Conservation (phyloP, 2,888 invertebrate genomes). For the Nomada goodeniana region DNA sequence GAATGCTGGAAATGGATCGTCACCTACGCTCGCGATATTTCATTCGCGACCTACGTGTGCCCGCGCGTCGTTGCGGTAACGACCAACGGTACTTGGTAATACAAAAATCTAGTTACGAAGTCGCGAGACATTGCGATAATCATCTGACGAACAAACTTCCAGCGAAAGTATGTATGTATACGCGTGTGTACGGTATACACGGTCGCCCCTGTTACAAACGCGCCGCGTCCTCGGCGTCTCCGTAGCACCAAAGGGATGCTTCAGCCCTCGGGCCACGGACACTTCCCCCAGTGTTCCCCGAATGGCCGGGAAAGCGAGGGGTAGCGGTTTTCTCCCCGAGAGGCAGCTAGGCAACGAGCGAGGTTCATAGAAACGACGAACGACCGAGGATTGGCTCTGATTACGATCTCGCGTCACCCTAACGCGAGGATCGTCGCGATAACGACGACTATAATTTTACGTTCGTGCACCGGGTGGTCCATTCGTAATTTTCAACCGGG, state of each 20-base stretch:
- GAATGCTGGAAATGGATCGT: conserved; percentile 9
- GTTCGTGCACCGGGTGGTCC: conserved; percentile 66
- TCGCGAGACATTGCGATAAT: not conserved
- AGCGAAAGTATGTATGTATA: not conserved
- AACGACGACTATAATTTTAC: conserved; percentile 58
- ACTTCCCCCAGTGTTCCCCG: conserved; percentile 68
- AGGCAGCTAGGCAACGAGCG: conserved; percentile 34
- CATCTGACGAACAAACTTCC: conserved; percentile 12
- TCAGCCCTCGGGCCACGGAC: conserved; percentile 65
- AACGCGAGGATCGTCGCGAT: conserved; percentile 53
- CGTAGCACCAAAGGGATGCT: conserved; percentile 45
- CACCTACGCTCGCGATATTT: conserved; percentile 1
- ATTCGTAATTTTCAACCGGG: conserved; percentile 51
- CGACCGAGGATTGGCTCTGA: conserved; percentile 73
- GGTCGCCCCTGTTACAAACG: conserved; percentile 44
- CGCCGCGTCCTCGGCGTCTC: conserved; percentile 43
- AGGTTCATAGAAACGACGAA: conserved; percentile 70
- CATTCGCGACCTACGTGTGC: not conserved
- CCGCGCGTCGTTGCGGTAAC: not conserved
- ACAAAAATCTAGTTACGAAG: not conserved
- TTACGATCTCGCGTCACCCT: conserved; percentile 75
- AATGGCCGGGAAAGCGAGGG: conserved; percentile 61
- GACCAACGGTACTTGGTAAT: too few relatives aligned
- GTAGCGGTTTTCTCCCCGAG: conserved; percentile 39
- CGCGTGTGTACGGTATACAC: not conserved